These are phyloP conservation scores for Zoroaster sp. DNA, from an alignment of 53 echinoderm and acorn worm genomes.

Conservation along the genomic window DNA sequence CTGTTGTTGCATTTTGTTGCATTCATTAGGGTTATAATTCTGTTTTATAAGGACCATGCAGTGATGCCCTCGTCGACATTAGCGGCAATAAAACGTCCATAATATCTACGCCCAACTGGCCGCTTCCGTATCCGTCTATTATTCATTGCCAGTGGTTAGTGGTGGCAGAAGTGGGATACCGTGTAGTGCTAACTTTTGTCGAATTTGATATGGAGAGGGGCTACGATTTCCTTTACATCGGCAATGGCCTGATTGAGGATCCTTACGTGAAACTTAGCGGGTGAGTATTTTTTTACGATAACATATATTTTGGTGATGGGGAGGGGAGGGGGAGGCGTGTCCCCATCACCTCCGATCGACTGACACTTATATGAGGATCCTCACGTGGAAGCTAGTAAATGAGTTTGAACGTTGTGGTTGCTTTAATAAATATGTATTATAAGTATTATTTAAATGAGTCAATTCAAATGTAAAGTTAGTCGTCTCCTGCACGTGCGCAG, in stretches of 20 bases:
- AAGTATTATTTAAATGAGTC: not conserved
- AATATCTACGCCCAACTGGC: not conserved
- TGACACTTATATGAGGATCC: not conserved
- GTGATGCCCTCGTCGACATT: not conserved
- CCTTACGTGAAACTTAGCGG: not conserved
- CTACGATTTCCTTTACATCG: not conserved
- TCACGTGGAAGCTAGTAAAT: not conserved
- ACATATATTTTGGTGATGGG: not conserved
- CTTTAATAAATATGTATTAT: not conserved
- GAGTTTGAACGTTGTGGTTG: not conserved
- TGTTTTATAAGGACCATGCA: not conserved
- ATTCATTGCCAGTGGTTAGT: not conserved
- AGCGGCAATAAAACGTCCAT: not conserved
- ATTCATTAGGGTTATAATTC: not conserved
- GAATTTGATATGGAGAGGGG: not conserved
- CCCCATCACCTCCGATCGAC: too few relatives aligned
- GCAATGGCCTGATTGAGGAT: not conserved
- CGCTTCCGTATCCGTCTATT: not conserved
- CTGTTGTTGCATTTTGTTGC: not conserved
- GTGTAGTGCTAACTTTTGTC: not conserved
- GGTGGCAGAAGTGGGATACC: conserved; percentile 27
- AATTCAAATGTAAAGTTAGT: too few relatives aligned
- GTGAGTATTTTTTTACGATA: not conserved
- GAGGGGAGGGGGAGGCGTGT: not conserved
- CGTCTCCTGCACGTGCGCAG: too few relatives aligned